A percentile compares a stretch with the other conserved stretches of the same genome.
Conservation (phyloP, 2,888 invertebrate genomes). For the Cataglyphis livida region DNA sequence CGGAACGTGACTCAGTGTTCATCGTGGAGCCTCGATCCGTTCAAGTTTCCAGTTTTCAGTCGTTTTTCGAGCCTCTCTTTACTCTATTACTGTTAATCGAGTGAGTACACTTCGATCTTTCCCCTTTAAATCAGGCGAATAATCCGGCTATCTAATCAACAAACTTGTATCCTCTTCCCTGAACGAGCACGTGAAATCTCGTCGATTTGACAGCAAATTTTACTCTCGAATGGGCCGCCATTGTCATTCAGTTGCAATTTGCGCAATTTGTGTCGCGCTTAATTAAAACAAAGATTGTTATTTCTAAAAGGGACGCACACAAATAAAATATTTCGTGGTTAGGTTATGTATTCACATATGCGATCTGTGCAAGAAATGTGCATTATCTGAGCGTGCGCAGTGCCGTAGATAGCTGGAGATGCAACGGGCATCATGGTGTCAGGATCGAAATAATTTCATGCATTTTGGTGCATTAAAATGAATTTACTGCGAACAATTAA, state of each 20-base stretch:
- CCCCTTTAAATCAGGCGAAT: background rate
- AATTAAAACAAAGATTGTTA: background rate
- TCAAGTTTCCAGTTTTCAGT: background rate
- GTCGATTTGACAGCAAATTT: slow-evolving; percentile 58
- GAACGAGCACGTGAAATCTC: background rate
- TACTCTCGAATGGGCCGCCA: slow-evolving; percentile 59
- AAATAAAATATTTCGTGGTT: background rate
- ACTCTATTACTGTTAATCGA: slow-evolving; percentile 32
- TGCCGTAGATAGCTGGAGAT: background rate
- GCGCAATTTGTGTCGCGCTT: background rate
- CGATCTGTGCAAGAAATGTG: background rate
- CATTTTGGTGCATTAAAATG: background rate
- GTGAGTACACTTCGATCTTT: slow-evolving; percentile 56
- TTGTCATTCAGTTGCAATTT: slow-evolving; percentile 48
- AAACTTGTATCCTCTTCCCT: background rate
- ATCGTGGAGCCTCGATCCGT: slow-evolving; percentile 40
- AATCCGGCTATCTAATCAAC: background rate
- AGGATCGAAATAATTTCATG: background rate
- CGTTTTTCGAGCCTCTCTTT: slow-evolving; percentile 24
- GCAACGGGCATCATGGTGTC: background rate
- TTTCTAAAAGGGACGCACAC: background rate
- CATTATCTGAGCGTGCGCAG: slow-evolving; percentile 1
- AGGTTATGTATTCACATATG: slow-evolving; percentile 19
- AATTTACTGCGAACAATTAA: background rate
- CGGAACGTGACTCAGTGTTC: slow-evolving; percentile 72